Evolutionary conservation across 2,888 invertebrate genomes (phyloP), one percentile per base, ranked within the genome.

Genomic region (Mactromeris polynyma): DNA sequence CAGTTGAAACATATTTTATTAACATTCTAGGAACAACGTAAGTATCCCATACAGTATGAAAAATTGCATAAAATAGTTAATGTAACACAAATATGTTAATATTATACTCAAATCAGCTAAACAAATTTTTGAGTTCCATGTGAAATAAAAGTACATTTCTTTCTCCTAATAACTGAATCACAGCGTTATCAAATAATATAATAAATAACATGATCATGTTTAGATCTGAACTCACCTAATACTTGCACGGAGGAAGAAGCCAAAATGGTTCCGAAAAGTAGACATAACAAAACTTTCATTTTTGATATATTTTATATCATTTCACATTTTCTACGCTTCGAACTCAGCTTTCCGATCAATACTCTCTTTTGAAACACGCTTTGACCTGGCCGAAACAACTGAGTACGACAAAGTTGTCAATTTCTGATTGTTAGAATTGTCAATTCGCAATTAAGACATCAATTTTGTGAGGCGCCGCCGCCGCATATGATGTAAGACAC

Each of bases 381-480:
- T 21, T 17, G 14, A 14, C 31, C 33, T 36, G 33, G 73, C n/a
- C 73, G 17, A 73, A 33, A 73, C 26, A 73, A 17, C 9, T 26
- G 2, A 33, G 19, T 33, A 19, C 17, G 73, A 36, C 73, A 33
- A 73, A 73, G 19, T 36, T 73, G 73, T 73, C 73, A 73, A 33
- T 33, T 33, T 19, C 0, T 19, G n/a, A 73, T 36, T 11, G 33
- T 73, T 36, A 14, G 31, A 36, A 33, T 73, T 73, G 73, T 36
- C 73, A 73, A 73, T 73, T 73, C 33, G 73, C 33, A 73, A 73
- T 73, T 17, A 73, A 33, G 17, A 36, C 33, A 73, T 73, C 73
- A 36, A 4, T 69, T 33, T 73, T 36, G 36, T 19, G 73, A 26
- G 26, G 73, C 6, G 31, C 36, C 36, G 73, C 73, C 58, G 58